Evolutionary conservation across 2,888 invertebrate genomes (phyloP).

Genomic region (Agrotis ipsilon): DNA sequence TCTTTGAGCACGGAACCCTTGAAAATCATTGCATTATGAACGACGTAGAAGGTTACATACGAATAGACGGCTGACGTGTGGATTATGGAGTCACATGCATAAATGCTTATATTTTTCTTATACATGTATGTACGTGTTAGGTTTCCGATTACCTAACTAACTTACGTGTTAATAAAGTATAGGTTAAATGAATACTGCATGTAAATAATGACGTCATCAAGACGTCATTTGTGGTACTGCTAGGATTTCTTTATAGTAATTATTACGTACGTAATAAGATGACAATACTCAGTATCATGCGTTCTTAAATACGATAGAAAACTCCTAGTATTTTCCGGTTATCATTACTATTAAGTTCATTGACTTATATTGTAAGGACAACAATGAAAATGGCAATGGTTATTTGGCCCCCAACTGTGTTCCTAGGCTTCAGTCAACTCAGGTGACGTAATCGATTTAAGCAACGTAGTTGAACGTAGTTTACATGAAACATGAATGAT

Average conservation of each 20-base stretch:
- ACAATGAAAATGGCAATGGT: too few relatives aligned
- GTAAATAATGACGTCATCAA: too few relatives aligned
- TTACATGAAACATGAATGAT: too few relatives aligned
- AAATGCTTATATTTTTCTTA: background rate
- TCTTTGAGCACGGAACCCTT: too few relatives aligned
- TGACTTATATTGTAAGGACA: too few relatives aligned
- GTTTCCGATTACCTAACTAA: constrained; percentile 4
- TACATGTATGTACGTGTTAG: background rate
- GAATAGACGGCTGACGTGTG: background rate
- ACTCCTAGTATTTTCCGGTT: background rate
- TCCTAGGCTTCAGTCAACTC: too few relatives aligned
- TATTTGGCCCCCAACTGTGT: too few relatives aligned
- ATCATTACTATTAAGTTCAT: too few relatives aligned
- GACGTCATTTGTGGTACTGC: background rate
- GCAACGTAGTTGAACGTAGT: too few relatives aligned
- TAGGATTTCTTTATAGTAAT: background rate
- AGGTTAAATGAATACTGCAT: background rate
- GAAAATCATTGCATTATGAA: background rate
- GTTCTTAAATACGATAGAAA: background rate
- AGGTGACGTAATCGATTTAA: too few relatives aligned
- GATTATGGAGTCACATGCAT: background rate
- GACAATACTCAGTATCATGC: background rate
- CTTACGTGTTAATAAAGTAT: constrained; percentile 4
- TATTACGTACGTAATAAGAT: background rate
- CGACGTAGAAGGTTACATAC: too few relatives aligned